Percentiles rank a stretch among this genome's conserved stretches.
These are phyloP conservation scores for Trichopoda pennipes DNA, from an alignment of 2,888 invertebrate species.

Conservation along the genomic window DNA sequence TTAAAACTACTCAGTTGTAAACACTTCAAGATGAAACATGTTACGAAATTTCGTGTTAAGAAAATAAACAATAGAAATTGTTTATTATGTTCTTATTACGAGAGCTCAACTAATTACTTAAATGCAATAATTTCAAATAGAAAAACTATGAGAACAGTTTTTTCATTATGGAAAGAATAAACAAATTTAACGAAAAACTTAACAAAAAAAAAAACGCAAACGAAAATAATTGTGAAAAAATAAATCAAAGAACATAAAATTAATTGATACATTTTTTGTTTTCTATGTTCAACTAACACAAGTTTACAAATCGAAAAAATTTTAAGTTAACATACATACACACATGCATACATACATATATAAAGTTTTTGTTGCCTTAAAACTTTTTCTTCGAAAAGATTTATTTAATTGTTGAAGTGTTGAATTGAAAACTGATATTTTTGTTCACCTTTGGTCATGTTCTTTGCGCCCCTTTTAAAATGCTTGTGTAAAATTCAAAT, in stretches of 20 bases:
- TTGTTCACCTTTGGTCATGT: neutral
- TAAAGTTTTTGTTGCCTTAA: conserved; percentile 19
- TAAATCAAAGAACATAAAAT: neutral
- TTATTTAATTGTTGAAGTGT: conserved; percentile 43
- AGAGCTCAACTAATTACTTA: conserved; percentile 4
- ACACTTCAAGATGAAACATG: neutral
- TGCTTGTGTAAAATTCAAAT: conserved; percentile 43
- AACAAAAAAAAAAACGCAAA: neutral
- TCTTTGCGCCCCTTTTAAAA: conserved; percentile 2
- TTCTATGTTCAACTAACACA: too few species aligned
- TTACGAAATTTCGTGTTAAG: conserved; percentile 1
- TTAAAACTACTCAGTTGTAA: too few species aligned
- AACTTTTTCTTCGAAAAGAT: conserved; percentile 9
- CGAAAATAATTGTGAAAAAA: too few species aligned
- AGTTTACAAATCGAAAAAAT: neutral
- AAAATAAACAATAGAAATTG: conserved; percentile 13
- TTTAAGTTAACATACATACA: too few species aligned
- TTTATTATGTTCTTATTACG: conserved; percentile 21
- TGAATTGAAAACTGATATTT: conserved; percentile 46
- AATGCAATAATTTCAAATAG: too few species aligned
- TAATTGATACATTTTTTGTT: neutral
- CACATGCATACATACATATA: too few species aligned
- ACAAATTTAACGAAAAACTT: neutral
- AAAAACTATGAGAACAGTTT: neutral
- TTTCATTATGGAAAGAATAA: neutral